phyloP scores from a whole-genome alignment of 2,113 vertebrate genomes.

The Bos indicus region DNA sequence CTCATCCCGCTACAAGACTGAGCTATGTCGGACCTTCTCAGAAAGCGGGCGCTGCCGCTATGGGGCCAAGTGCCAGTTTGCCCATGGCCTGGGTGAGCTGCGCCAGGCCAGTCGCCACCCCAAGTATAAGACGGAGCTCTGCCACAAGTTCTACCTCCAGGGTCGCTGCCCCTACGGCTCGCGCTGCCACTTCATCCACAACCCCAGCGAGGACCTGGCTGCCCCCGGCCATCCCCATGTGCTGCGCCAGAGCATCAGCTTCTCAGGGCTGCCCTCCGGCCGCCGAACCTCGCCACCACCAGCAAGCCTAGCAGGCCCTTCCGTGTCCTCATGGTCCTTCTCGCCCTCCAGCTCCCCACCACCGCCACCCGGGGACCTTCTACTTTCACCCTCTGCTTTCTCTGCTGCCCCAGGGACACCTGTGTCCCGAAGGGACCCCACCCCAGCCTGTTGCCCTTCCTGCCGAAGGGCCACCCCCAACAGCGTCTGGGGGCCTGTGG shows the following conservation, averaged over 20 bases:
- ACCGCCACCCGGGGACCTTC: slow-evolving; percentile 77
- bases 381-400: slow-evolving; percentile 81
- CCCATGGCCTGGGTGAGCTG: slow-evolving; percentile 87
- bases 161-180: slow-evolving; percentile 92
- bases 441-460: slow-evolving; percentile 76
- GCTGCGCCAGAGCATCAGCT: slow-evolving; percentile 89
- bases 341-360: slow-evolving; percentile 87
- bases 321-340: slow-evolving; percentile 82
- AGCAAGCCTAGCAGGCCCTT: slow-evolving; percentile 68
- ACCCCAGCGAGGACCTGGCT: slow-evolving; percentile 72
- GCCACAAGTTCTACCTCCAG: slow-evolving; percentile 93
- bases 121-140: slow-evolving; percentile 93
- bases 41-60: slow-evolving; percentile 91
- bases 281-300: slow-evolving; percentile 80
- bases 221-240: slow-evolving; percentile 72
- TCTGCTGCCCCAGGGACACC: slow-evolving; percentile 76
- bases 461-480: slow-evolving; percentile 83
- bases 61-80: slow-evolving; percentile 92
- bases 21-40: slow-evolving; percentile 91
- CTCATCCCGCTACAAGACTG: slow-evolving; percentile 93
- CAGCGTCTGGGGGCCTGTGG: slow-evolving; percentile 63
- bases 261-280: slow-evolving; percentile 82
- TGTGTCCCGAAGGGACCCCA: slow-evolving; percentile 78
- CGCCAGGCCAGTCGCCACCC: slow-evolving; percentile 89
- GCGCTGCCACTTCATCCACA: slow-evolving; percentile 92